Evolutionary conservation across 2,113 vertebrate species (phyloP).

Genomic region (Orcinus orca): DNA sequence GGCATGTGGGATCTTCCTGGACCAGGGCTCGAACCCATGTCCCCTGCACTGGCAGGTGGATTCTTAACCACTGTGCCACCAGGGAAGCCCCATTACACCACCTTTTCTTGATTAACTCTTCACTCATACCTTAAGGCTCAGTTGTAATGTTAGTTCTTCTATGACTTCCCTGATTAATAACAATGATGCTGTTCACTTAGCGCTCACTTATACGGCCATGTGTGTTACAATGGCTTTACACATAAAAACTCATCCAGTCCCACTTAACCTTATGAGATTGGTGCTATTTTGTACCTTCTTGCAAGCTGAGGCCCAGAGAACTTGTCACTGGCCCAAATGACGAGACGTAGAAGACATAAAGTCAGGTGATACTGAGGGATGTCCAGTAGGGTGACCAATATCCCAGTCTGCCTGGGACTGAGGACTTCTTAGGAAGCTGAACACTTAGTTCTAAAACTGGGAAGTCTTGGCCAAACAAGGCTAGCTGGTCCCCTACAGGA

Average conservation of each 20-base stretch:
- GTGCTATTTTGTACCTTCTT: background rate
- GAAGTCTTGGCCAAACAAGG: background rate
- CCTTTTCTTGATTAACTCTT: background rate
- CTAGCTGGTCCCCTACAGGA: background rate
- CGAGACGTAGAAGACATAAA: background rate
- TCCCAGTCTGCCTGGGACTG: background rate
- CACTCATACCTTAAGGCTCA: background rate
- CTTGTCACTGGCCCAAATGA: background rate
- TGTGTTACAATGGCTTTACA: background rate
- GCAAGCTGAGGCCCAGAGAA: background rate
- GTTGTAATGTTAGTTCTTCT: background rate
- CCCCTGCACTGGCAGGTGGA: too few species aligned
- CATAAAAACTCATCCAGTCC: background rate
- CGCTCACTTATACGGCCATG: background rate
- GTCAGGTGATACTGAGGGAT: background rate
- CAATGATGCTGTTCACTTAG: background rate
- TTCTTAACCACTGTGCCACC: too few species aligned
- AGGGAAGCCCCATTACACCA: background rate
- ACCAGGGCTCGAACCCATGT: too few species aligned
- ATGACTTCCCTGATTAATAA: background rate
- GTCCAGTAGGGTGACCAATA: background rate
- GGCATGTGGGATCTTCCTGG: too few species aligned
- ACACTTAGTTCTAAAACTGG: background rate
- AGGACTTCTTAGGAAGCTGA: background rate
- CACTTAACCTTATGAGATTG: background rate